A percentile compares a stretch with the other conserved stretches of the same genome.
Conservation (phyloP, 2,888 invertebrate genomes). For the Orgyia antiqua region DNA sequence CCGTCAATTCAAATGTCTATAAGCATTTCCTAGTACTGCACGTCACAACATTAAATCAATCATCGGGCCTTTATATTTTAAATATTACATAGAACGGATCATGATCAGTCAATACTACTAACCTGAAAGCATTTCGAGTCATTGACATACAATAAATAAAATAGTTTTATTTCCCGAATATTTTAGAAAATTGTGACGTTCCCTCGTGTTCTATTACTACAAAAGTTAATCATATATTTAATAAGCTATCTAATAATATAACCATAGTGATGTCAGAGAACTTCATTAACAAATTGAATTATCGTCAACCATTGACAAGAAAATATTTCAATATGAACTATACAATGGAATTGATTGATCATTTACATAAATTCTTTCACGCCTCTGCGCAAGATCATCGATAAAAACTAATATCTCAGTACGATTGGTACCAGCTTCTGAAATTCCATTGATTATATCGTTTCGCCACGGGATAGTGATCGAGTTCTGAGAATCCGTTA, state of each 20-base stretch:
- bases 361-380: conserved; percentile 44
- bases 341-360: conserved; percentile 24
- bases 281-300: conserved; percentile 22
- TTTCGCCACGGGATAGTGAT: conserved; percentile 26
- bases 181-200: too few species aligned
- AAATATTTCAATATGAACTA: conserved; percentile 21
- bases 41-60: too few species aligned
- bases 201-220: too few species aligned
- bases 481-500: conserved; percentile 26
- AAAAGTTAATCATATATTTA: too few species aligned
- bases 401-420: conserved; percentile 31
- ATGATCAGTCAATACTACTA: too few species aligned
- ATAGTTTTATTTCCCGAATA: too few species aligned
- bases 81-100: too few species aligned
- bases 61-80: too few species aligned
- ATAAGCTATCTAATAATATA: too few species aligned
- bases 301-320: background rate
- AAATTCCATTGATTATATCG: conserved; percentile 39
- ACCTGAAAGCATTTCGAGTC: too few species aligned
- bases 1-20: conserved; percentile 1
- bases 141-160: too few species aligned
- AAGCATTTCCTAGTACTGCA: too few species aligned
- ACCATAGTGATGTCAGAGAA: conserved; percentile 6
- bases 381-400: conserved; percentile 22
- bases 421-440: conserved; percentile 36